Base-by-base conservation (phyloP, 2,113 vertebrate genomes). In the Pithys albifrons region DNA sequence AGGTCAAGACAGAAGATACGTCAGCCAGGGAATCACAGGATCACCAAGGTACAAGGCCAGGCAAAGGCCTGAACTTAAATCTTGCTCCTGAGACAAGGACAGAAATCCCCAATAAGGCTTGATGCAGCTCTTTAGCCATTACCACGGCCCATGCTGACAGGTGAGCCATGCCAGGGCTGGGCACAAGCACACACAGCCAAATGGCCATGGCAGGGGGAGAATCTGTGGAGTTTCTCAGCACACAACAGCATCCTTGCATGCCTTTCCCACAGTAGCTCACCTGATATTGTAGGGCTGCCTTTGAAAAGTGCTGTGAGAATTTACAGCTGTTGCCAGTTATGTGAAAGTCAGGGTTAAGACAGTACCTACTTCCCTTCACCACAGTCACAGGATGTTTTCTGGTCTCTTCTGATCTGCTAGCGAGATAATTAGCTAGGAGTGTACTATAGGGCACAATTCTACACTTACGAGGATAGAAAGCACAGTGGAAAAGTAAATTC, bases 41-140 rank as follows among this genome's bases (percentile, higher is more conserved):
- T 59, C 58, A 76, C 14, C 0, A 4, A n/a, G 19, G 16, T 23
- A 51, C 46, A 10, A 1, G 2, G 37, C 51, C 52, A 58, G n/a
- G 22, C 57, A 58, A 74, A 23, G 24, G 14, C 4, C 61, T 35
- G 17, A 75, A 70, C 46, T 61, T 37, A 70, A 78, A 78, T 82
- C 55, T 4, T 2, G 12, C 11, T 58, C 48, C n/a, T 0, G 1
- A 58, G 18, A 29, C 43, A 62, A 62, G 23, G 46, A 66, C 33
- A 37, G 31, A 69, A 24, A 39, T 35, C 25, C 14, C 12, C 5
- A 24, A 0, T 41, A 46, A 46, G 7, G 28, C n/a, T 86, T 80
- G 29, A n/a, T 2, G 3, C 24, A 58, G 27, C 10, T 45, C 7
- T 66, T 78, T 58, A 75, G 57, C 37, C 37, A 89, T 22, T 20